These are phyloP conservation scores for crab-eating macaque (Macaca fascicularis) DNA, from an alignment of 2,113 vertebrate genomes.

Conservation along the genomic window T2T-MFA8v1.1 NC_088381.1:123601001-123601500, in stretches of 20 bases:
- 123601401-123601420: neutral
- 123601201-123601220: neutral
- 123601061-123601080: neutral
- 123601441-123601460: neutral
- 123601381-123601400: neutral
- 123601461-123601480: neutral
- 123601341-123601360: neutral
- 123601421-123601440: neutral
- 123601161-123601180: neutral
- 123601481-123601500: neutral
- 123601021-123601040: neutral
- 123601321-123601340: neutral
- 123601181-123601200: accelerated
- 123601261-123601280: neutral
- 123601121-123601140: neutral
- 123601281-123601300: neutral
- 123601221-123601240: neutral
- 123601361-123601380: neutral
- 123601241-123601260: neutral
- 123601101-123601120: neutral
- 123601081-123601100: neutral
- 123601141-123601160: neutral
- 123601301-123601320: neutral
- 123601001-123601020: neutral
- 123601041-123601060: neutral